Conservation (phyloP, 2,888 invertebrate genomes). For the Allolobophora icterica region DNA sequence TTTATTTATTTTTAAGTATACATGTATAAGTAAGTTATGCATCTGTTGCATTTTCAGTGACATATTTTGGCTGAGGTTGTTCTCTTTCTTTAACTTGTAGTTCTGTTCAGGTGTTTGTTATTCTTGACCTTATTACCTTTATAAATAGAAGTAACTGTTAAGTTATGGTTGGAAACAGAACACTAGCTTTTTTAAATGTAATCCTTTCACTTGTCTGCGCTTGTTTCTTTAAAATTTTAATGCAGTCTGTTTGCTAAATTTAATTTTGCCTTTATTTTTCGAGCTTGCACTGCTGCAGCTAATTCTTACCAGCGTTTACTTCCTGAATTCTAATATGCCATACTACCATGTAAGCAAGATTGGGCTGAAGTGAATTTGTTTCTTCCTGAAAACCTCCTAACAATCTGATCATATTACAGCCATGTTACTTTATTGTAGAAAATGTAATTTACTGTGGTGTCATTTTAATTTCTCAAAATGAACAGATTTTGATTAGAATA, state of each 20-base stretch:
- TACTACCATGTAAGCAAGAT: background rate
- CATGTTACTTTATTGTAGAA: background rate
- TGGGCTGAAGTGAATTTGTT: background rate
- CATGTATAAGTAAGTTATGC: background rate
- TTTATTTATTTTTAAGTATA: background rate
- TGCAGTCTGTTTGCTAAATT: background rate
- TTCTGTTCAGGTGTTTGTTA: background rate
- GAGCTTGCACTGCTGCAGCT: background rate
- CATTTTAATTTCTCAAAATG: background rate
- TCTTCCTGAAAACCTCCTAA: background rate
- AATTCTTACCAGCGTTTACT: background rate
- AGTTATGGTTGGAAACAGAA: background rate
- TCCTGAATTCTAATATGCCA: background rate
- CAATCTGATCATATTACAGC: background rate
- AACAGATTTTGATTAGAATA: background rate
- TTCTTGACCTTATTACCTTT: background rate
- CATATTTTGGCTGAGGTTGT: background rate
- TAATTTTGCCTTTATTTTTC: background rate
- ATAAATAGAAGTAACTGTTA: background rate
- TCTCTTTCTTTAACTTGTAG: background rate
- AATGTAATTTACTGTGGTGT: background rate
- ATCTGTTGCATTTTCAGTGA: background rate
- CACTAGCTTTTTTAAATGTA: background rate
- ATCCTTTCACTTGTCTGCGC: background rate
- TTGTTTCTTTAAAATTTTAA: background rate